Evolutionary conservation across 2,113 vertebrate species (phyloP).

Genomic region (Carassius gibelio): DNA sequence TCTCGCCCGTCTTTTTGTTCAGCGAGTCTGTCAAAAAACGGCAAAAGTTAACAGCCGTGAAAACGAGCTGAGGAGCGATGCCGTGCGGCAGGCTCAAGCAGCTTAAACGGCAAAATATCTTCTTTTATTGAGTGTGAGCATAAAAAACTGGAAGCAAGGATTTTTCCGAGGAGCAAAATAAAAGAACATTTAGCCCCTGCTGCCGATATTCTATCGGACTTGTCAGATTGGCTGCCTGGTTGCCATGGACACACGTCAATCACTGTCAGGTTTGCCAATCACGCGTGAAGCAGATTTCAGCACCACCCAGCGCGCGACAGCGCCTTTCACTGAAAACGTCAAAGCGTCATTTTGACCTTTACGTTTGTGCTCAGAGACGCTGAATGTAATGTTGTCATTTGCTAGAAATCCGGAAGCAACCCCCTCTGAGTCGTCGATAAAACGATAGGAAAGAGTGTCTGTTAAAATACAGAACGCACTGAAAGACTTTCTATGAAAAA

Average conservation of each 20-base stretch:
- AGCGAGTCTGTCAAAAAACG: conserved; percentile 63
- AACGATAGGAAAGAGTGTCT: conserved; percentile 16
- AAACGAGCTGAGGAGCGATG: conserved; percentile 67
- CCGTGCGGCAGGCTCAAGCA: conserved; percentile 70
- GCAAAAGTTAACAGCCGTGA: conserved; percentile 70
- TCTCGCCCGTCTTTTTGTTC: conserved; percentile 48
- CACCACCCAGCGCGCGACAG: conserved; percentile 79
- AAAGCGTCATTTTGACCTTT: conserved; percentile 41
- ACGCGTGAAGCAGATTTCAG: conserved; percentile 74
- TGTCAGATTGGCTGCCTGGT: conserved; percentile 85
- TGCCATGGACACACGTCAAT: conserved; percentile 92
- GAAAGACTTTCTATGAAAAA: background rate
- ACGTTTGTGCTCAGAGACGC: conserved; percentile 16
- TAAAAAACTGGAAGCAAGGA: conserved; percentile 62
- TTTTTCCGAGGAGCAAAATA: conserved; percentile 73
- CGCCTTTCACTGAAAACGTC: conserved; percentile 65
- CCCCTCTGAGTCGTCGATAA: conserved; percentile 14
- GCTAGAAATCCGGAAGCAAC: conserved; percentile 28
- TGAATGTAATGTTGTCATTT: conserved; percentile 46
- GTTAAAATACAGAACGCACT: conserved; percentile 2
- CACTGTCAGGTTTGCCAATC: conserved; percentile 91
- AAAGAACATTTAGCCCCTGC: conserved; percentile 77
- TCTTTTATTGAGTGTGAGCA: conserved; percentile 23
- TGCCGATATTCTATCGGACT: conserved; percentile 83
- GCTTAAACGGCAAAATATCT: conserved; percentile 61